These are phyloP conservation scores for Poeciliopsis infans DNA, from an alignment of 2,797 vertebrate genomes.

Conservation along the genomic window DNA sequence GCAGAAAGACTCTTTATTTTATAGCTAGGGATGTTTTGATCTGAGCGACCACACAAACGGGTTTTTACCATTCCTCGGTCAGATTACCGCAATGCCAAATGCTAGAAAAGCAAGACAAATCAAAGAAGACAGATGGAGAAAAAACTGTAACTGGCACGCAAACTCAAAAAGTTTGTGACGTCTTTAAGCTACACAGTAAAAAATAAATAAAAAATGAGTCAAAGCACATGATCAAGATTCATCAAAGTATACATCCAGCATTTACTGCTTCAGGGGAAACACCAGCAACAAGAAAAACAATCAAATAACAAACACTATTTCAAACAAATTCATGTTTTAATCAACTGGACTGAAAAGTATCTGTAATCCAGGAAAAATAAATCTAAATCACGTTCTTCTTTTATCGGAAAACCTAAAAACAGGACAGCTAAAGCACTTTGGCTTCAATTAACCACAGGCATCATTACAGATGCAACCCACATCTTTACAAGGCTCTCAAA, in stretches of 20 bases:
- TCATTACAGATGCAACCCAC: constrained; percentile 46
- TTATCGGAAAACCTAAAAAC: constrained; percentile 10
- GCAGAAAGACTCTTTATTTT: constrained; percentile 11
- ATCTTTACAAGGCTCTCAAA: constrained; percentile 37
- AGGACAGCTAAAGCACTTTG: constrained; percentile 42
- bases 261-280: neutral
- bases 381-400: constrained; percentile 20
- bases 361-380: constrained; percentile 26
- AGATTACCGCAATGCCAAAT: constrained; percentile 19
- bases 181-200: constrained; percentile 6
- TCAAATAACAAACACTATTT: neutral
- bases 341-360: constrained; percentile 22
- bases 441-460: constrained; percentile 40
- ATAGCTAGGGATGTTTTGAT: neutral
- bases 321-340: neutral
- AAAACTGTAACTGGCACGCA: constrained; percentile 14
- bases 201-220: constrained; percentile 9
- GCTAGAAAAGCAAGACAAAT: constrained; percentile 24
- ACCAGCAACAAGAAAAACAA: neutral
- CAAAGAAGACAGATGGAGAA: constrained; percentile 9
- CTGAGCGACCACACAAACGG: constrained; percentile 7
- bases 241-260: constrained; percentile 33
- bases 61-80: constrained; percentile 16
- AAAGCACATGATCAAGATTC: constrained; percentile 22
- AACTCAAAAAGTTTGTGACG: constrained; percentile 15